A percentile compares a stretch with the other conserved stretches of the same genome.
These are phyloP conservation scores for Drosophila miranda DNA, from an alignment of 1,140 invertebrate genomes.

Conservation along the genomic window DNA sequence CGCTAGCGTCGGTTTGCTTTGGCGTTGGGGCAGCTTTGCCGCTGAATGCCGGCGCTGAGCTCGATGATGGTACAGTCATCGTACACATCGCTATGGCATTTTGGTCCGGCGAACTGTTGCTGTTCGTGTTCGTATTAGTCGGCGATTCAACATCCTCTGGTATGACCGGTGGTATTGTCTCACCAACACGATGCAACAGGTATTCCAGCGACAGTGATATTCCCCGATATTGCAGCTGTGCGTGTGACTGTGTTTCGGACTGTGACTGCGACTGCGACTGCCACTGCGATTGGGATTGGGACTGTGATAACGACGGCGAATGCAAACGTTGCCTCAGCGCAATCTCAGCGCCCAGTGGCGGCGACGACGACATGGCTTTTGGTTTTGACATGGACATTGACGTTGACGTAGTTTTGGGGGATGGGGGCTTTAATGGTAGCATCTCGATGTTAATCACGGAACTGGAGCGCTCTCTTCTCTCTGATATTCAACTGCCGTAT, in stretches of 20 bases:
- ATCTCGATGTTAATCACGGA: slow-evolving; percentile 80
- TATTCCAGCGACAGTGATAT: slow-evolving; percentile 17
- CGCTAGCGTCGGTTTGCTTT: slow-evolving; percentile 2
- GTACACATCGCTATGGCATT: slow-evolving; percentile 2
- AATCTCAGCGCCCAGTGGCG: slow-evolving; percentile 43
- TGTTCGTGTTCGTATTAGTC: slow-evolving; percentile 34
- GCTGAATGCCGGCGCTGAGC: slow-evolving; percentile 20
- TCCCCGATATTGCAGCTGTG: slow-evolving; percentile 6
- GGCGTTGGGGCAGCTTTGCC: neutral
- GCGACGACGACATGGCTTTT: slow-evolving; percentile 31
- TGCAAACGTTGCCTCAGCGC: slow-evolving; percentile 55
- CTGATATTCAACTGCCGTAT: slow-evolving; percentile 82
- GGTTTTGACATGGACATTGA: slow-evolving; percentile 49
- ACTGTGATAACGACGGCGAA: slow-evolving; percentile 40
- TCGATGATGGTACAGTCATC: slow-evolving; percentile 25
- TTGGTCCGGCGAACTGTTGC: slow-evolving; percentile 45
- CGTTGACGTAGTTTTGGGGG: slow-evolving; percentile 9
- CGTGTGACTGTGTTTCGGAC: slow-evolving; percentile 15
- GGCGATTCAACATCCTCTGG: slow-evolving; percentile 60
- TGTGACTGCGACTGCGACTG: slow-evolving; percentile 20
- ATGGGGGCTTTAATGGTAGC: slow-evolving; percentile 55
- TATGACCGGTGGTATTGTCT: slow-evolving; percentile 51
- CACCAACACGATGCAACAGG: slow-evolving; percentile 12
- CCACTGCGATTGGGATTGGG: slow-evolving; percentile 15
- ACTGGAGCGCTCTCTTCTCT: slow-evolving; percentile 75